Conservation (phyloP, 2,888 invertebrate species). For the Zhengitettix transpicula region DNA sequence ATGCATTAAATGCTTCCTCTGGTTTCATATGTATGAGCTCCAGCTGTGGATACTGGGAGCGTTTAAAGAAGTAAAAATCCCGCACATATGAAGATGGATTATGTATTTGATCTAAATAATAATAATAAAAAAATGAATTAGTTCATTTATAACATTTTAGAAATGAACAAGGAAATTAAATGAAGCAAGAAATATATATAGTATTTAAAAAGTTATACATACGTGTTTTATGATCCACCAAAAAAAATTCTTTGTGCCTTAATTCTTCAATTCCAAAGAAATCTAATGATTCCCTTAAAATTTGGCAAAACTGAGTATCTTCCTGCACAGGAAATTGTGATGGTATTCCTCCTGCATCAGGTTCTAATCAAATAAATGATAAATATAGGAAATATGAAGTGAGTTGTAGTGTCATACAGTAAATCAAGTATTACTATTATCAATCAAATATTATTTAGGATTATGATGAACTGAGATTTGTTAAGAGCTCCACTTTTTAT, state of each 20-base stretch:
- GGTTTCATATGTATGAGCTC: conserved; percentile 86
- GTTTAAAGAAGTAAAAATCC: conserved; percentile 87
- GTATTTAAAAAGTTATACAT: conserved; percentile 24
- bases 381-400: neutral
- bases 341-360: conserved; percentile 87
- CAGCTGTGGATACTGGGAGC: conserved; percentile 95
- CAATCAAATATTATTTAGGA: neutral
- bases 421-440: neutral
- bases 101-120: conserved; percentile 74
- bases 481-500: no score
- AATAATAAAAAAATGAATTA: neutral
- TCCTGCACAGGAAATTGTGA: conserved; percentile 97
- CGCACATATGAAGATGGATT: conserved; percentile 90
- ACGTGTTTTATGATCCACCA: conserved; percentile 99
- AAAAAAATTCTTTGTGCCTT: conserved; percentile 74
- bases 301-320: conserved; percentile 89
- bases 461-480: neutral
- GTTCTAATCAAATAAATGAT: conserved; percentile 30
- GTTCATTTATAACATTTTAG: neutral
- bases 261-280: conserved; percentile 92
- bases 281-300: conserved; percentile 87
- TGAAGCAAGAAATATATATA: neutral
- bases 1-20: conserved; percentile 73
- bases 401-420: neutral
- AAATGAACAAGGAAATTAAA: neutral